A percentile compares a stretch with the other conserved stretches of the same genome.
Conservation (phyloP, 2,797 vertebrate genomes). For the Orestias chungarensis region DNA sequence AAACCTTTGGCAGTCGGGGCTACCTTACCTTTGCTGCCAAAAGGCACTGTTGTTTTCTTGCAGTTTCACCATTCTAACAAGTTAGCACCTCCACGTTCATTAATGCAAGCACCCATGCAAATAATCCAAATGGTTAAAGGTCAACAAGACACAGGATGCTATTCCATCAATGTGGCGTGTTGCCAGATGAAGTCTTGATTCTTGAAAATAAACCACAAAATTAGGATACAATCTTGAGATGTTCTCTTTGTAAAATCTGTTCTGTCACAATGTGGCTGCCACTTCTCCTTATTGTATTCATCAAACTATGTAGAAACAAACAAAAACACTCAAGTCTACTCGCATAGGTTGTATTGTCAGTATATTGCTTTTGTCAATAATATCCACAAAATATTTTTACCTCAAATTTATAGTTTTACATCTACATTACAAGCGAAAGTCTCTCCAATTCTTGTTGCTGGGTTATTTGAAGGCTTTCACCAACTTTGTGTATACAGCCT, state of each 20-base stretch:
- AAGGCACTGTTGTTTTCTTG: not conserved
- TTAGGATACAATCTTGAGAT: not conserved
- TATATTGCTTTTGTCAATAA: not conserved
- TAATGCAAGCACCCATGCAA: not conserved
- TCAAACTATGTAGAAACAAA: not conserved
- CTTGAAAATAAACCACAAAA: not conserved
- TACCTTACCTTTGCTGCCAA: not conserved
- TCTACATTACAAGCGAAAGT: not conserved
- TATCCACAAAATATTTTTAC: not conserved
- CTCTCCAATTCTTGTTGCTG: not conserved
- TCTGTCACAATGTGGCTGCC: not conserved
- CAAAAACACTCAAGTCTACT: not conserved
- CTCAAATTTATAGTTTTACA: not conserved
- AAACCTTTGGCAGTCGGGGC: no score
- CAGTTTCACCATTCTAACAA: not conserved
- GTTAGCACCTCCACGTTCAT: not conserved
- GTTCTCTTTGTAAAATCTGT: not conserved
- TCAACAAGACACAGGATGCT: not conserved
- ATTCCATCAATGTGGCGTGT: not conserved
- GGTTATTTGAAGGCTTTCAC: not conserved
- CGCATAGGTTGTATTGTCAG: not conserved
- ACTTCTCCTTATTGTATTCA: not conserved
- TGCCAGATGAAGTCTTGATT: no score
- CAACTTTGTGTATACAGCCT: not conserved
- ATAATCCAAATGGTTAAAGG: not conserved